Base-by-base conservation (phyloP, 2,888 invertebrate genomes). In the Drosophila nr. perissopoda region DNA sequence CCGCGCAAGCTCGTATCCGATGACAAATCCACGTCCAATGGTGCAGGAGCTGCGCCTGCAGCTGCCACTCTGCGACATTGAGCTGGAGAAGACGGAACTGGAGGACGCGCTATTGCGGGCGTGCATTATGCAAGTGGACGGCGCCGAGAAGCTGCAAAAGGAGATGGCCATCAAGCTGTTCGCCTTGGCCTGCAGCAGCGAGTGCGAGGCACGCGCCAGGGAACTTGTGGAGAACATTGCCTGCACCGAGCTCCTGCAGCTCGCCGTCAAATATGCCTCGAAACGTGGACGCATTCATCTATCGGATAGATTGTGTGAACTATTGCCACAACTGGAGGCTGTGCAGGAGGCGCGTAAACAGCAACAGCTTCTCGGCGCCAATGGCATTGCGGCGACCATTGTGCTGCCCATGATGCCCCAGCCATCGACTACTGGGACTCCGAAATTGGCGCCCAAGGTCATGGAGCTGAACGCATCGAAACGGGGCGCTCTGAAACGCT, bases 241-340 rank as follows among this genome's bases (percentile, higher is more conserved):
- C 29, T 96, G 96, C 86, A 95, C 96, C 2, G 96, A 96, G 52
- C 94, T 98, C 0, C 93, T 98, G 42, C 96, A 96, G 74, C 93
- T 98, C 42, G 98, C 98, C 1, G 96, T 97, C n/a, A 97, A 97
- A 91, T 99, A 98, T 93, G 97, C 98, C 0, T 95, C 96, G 0
- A 95, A 97, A 79, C 94, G 96, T 16, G 96, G 97, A 31, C 95
- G 96, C 82, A 95, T 95, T 82, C 96, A 96, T 86, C 94, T 99
- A 52, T 96, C 97, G 0, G 97, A 97, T 81, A 96, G 96, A 91
- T 94, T 98, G 33, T 94, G 94, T 0, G 94, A 95, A 79, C 88
- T 96, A 16, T 93, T 95, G 5, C 94, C 93, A 4, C 92, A 92
- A 62, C 63, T 93, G 40, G 93, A 93, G 59, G 91, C 92, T 34